Conservation (phyloP, 2,113 vertebrate species). For the Elachura formosa region DNA sequence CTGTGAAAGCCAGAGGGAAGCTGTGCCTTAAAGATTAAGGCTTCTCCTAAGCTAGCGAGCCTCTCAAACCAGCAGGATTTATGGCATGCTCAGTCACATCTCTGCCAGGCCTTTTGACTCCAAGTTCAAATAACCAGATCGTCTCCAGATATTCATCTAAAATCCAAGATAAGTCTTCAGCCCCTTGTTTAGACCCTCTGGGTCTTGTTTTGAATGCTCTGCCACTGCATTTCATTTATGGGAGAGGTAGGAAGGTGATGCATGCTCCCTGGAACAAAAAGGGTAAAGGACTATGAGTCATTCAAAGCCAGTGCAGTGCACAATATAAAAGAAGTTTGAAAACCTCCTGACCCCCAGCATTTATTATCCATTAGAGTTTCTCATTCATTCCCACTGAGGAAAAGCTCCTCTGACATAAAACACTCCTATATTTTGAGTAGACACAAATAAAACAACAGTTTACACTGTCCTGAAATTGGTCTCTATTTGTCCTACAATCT, state of each 20-base stretch:
- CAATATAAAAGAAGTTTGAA: neutral
- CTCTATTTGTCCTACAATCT: neutral
- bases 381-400: neutral
- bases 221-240: neutral
- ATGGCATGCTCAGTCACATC: neutral
- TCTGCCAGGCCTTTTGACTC: neutral
- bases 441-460: constrained; percentile 9
- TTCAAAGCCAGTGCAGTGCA: neutral
- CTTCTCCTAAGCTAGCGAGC: neutral
- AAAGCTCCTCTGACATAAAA: constrained; percentile 23
- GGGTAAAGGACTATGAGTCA: neutral
- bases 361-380: constrained; percentile 45
- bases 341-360: constrained; percentile 3
- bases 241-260: neutral
- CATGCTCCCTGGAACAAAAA: neutral
- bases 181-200: neutral
- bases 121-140: neutral
- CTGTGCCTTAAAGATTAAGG: neutral
- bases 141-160: neutral
- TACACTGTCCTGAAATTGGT: neutral
- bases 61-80: neutral
- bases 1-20: neutral
- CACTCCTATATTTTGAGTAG: neutral
- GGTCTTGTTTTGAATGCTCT: neutral
- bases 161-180: neutral